Evolutionary conservation across 1,140 invertebrate genomes (phyloP), one percentile per base, ranked within the genome.

Genomic region (Thaumatotibia leucotreta): DNA sequence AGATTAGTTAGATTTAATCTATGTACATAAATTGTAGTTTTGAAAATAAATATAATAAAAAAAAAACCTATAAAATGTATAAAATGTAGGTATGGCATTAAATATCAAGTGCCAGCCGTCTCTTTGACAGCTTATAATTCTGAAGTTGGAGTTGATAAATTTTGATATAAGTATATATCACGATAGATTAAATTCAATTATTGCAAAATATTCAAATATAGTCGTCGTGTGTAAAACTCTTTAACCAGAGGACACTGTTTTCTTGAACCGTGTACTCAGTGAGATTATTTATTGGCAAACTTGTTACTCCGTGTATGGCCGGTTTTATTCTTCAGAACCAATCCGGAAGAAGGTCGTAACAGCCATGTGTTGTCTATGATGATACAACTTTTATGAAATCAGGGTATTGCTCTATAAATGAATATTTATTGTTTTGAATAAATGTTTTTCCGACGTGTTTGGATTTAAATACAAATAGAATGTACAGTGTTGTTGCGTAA

Each of bases 261-360:
- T 39, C 64, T 67, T 69, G 63, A 69, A 39, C 50, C 31, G 54
- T 67, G 32, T 64, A 62, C 32, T 61, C 65, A 31, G 58, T 31
- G 69, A 50, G 63, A 69, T 69, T 73, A 73, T 73, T 69, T 73
- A 73, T 67, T 68, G 67, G 64, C 61, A 68, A 69, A 67, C 65
- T 73, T 67, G 67, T 69, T 73, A 73, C 65, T 69, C 67, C 52
- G 63, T 67, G 64, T 49, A 45, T 32, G 62, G 66, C 62, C 23
- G 65, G 52, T 24, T 58, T 58, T 58, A 58, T 58, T 58, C 52
- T 58, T 58, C 39, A 45, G 0, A 20, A 20, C n/a, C 39, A 20
- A 20, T n/a, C n/a, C n/a, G n/a, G n/a, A n/a, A n/a, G n/a, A 45
- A 8, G 6, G 39, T 8, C 14, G 17, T 45, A 45, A 8, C 39